A percentile compares a stretch with the other conserved stretches of the same genome.
These are phyloP conservation scores for Picathartes gymnocephalus DNA, from an alignment of 2,113 vertebrate genomes.

Conservation along the genomic window DNA sequence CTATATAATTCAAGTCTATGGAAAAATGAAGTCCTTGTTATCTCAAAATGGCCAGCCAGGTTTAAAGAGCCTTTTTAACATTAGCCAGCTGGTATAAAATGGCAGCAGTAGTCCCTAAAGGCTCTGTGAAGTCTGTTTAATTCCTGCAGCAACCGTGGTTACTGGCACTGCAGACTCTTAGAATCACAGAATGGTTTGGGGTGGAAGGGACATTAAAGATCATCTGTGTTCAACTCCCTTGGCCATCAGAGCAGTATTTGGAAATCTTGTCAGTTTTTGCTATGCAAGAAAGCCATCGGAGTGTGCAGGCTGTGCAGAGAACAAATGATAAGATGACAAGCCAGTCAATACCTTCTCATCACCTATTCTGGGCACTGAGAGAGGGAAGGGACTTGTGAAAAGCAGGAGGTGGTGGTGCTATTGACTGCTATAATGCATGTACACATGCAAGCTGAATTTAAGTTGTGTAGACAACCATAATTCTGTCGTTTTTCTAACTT, in stretches of 20 bases:
- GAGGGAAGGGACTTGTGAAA: not conserved
- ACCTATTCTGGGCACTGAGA: not conserved
- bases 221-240: not conserved
- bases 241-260: not conserved
- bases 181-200: not conserved
- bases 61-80: not conserved
- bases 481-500: not conserved
- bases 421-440: not conserved
- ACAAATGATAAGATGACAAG: not conserved
- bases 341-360: not conserved
- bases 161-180: not conserved
- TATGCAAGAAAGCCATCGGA: not conserved
- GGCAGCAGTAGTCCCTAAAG: not conserved
- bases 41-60: not conserved
- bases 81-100: not conserved
- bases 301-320: not conserved
- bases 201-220: not conserved
- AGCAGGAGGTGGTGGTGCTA: not conserved
- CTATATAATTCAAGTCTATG: not conserved
- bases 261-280: not conserved
- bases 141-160: not conserved
- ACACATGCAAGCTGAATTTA: not conserved
- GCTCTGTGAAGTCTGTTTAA: not conserved
- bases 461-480: not conserved
- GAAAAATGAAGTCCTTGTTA: not conserved